A percentile compares a stretch with the other conserved stretches of the same genome.
Conservation (phyloP, 2,888 invertebrate genomes). For the Pantelozetes paolii region DNA sequence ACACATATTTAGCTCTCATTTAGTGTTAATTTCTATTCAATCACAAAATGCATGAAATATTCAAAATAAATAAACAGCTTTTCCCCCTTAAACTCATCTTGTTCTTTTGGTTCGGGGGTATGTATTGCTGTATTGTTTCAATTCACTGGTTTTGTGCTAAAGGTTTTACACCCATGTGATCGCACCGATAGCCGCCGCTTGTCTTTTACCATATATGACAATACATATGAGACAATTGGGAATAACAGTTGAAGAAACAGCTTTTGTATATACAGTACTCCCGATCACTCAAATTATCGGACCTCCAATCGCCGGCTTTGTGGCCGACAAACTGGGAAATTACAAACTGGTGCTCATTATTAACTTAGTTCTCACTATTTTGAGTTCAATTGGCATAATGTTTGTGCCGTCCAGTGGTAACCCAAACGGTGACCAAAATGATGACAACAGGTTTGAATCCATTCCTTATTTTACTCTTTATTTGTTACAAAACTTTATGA, state of each 20-base stretch:
- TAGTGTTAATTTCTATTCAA: not conserved
- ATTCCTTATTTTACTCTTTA: no score
- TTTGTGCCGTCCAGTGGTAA: slow-evolving; percentile 50
- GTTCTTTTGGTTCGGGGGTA: slow-evolving; percentile 78
- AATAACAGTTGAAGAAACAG: slow-evolving; percentile 76
- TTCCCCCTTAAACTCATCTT: slow-evolving; percentile 74
- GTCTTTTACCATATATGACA: slow-evolving; percentile 76
- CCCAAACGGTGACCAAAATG: slow-evolving; percentile 6
- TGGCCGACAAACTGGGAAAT: slow-evolving; percentile 80
- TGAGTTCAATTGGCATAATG: slow-evolving; percentile 72
- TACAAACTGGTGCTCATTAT: slow-evolving; percentile 77
- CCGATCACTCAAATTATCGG: slow-evolving; percentile 81
- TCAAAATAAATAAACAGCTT: slow-evolving; percentile 52
- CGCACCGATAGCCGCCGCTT: slow-evolving; percentile 66
- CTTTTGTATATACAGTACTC: slow-evolving; percentile 76
- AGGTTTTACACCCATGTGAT: not conserved
- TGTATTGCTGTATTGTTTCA: slow-evolving; percentile 49
- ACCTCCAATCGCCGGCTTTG: slow-evolving; percentile 66
- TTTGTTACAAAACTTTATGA: no score
- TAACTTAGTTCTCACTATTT: slow-evolving; percentile 69
- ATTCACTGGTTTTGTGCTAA: not conserved
- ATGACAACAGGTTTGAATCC: slow-evolving; percentile 5
- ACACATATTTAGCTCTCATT: not conserved
- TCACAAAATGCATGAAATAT: not conserved
- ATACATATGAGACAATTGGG: slow-evolving; percentile 88